A percentile compares a stretch with the other conserved stretches of the same genome.
Evolutionary conservation across 2,888 invertebrate genomes (phyloP).

Genomic region (Dryococelus australis): DNA sequence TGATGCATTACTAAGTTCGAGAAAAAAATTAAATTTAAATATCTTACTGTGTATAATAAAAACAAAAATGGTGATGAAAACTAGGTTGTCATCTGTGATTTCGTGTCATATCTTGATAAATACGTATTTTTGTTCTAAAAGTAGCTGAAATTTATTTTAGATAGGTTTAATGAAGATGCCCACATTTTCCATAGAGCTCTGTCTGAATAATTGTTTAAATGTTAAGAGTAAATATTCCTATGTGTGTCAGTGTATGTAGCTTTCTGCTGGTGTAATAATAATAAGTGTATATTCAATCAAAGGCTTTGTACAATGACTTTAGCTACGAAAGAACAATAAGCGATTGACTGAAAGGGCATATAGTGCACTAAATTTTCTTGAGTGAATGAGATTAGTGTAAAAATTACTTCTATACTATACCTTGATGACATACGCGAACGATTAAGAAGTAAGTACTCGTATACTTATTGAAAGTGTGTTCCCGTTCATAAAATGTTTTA

Average conservation of each 20-base stretch:
- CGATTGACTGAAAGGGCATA: neutral
- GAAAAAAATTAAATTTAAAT: neutral
- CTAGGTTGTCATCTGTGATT: constrained; percentile 9
- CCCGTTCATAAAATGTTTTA: no score
- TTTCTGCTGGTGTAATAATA: neutral
- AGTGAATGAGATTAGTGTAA: neutral
- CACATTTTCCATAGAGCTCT: neutral
- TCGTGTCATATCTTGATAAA: constrained; percentile 3
- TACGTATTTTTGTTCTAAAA: neutral
- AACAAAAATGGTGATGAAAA: neutral
- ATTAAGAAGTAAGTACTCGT: neutral
- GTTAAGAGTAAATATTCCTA: neutral
- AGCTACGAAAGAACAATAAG: constrained; percentile 7
- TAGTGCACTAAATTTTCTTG: neutral
- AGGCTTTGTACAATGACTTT: neutral
- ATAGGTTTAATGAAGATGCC: neutral
- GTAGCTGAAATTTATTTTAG: neutral
- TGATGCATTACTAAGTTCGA: neutral
- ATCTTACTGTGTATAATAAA: neutral
- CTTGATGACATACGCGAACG: neutral
- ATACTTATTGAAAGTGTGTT: no score
- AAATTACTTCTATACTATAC: neutral
- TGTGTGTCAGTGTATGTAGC: neutral
- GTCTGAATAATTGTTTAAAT: neutral
- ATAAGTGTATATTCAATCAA: neutral